Base-by-base conservation (phyloP, 2,113 vertebrate genomes). In the Bucco capensis region DNA sequence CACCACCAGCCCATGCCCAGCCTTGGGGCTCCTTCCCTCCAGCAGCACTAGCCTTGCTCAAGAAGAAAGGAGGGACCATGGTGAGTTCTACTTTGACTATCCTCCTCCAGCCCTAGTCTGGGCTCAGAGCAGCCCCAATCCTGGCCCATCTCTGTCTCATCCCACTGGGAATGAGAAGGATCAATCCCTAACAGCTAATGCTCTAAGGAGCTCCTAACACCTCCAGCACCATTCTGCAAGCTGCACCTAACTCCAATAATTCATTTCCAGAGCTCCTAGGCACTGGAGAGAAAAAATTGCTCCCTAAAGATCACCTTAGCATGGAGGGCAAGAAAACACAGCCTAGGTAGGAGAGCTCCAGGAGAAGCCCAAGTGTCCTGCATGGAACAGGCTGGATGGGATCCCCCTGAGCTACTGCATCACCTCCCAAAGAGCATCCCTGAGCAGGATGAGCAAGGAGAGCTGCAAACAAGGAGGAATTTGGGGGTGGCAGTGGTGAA, bases 321-420 rank as follows among this genome's bases (percentile, higher is more conserved):
- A 47, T 1, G 1, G 4, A 28, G 37, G n/a, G 8, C 24, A 21
- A 10, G 73, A 4, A 83, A 86, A 31, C 53, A 38, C 22, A 44
- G 10, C 42, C 28, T 47, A 4, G 18, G 33, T 1, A 8, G 61
- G 38, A 64, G 22, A 61, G 14, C 8, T 6, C 2, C 2, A 30
- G 33, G 1, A 0, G 42, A 10, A 37, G 3, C 22, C 44, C 0
- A 2, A 19, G 19, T 2, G 37, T 33, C 10, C 50, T 38, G 33
- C 0, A 0, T 2, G 3, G 70, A 4, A 67, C 23, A 4, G 2
- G 60, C 61, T 12, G 24, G 84, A 17, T 0, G 5, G 18, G 10
- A 60, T 60, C 27, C 58, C 3, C 4, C 53, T 27, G 19, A 40
- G 9, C 19, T 14, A 12, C 57, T 3, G 25, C 2, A 4, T 12